A percentile compares a stretch with the other conserved stretches of the same genome.
These are phyloP conservation scores for Gryllus longicercus DNA, from an alignment of 2,888 invertebrate species.

Conservation along the genomic window DNA sequence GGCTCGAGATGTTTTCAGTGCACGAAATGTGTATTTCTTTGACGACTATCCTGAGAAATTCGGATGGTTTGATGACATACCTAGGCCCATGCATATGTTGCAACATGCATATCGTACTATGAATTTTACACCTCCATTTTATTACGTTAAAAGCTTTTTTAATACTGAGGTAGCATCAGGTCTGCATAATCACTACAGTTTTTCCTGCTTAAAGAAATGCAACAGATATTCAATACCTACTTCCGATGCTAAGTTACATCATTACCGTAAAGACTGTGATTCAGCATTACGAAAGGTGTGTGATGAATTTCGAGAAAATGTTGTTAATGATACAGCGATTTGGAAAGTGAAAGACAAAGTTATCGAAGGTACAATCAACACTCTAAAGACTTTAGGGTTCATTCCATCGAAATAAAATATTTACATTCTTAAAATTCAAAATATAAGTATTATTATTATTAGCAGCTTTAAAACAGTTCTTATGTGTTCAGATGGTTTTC, in stretches of 20 bases:
- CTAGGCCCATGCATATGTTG: not conserved
- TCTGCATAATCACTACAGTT: not conserved
- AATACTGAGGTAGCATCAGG: not conserved
- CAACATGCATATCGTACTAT: not conserved
- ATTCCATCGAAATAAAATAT: no score
- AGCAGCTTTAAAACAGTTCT: no score
- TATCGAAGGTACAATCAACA: not conserved
- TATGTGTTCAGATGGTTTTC: no score
- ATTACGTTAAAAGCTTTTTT: not conserved
- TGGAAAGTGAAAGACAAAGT: conserved; percentile 1
- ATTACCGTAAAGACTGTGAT: not conserved
- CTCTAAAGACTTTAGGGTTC: no score
- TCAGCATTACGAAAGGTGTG: not conserved
- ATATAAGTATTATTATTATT: no score
- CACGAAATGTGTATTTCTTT: not conserved
- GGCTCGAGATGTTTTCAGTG: not conserved
- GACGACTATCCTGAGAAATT: not conserved
- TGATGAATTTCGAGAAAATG: not conserved
- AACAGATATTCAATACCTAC: no score
- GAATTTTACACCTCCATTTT: not conserved
- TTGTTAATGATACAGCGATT: not conserved
- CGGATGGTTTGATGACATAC: no score
- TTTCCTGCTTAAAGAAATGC: not conserved
- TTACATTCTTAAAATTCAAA: no score
- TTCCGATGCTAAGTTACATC: not conserved